These are phyloP conservation scores for Trididemnum miniatum DNA, from an alignment of 23 tunicate genomes.

Conservation along the genomic window DNA sequence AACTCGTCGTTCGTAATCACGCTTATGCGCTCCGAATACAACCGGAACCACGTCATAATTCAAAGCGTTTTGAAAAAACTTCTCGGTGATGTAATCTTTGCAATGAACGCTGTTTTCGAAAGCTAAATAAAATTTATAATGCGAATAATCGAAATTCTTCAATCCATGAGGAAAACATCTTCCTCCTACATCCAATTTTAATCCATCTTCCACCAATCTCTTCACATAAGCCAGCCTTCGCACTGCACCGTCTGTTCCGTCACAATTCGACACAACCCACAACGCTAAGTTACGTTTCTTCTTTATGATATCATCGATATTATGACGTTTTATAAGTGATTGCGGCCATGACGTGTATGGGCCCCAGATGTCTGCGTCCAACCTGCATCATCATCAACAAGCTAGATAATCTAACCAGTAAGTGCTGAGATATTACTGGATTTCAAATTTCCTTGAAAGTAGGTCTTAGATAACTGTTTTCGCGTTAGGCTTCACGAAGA, in stretches of 20 bases:
- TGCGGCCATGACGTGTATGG: neutral
- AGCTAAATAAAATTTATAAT: constrained; percentile 70
- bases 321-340: neutral
- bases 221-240: constrained; percentile 43
- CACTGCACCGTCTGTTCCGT: constrained; percentile 44
- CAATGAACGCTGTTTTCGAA: constrained; percentile 59
- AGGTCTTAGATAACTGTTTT: too few species aligned
- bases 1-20: constrained; percentile 11
- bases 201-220: constrained; percentile 41
- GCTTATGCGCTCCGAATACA: constrained; percentile 40
- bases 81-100: constrained; percentile 65
- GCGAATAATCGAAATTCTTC: neutral
- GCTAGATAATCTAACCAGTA: too few species aligned
- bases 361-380: constrained; percentile 33
- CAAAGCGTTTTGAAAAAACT: constrained; percentile 30
- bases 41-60: constrained; percentile 42
- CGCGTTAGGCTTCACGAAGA: too few species aligned
- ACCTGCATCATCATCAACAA: constrained; percentile 7
- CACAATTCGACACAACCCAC: constrained; percentile 73
- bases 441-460: too few species aligned
- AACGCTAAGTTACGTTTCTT: constrained; percentile 31
- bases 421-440: too few species aligned
- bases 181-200: constrained; percentile 54
- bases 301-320: constrained; percentile 24
- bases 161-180: constrained; percentile 35